phyloP scores from a whole-genome alignment of 2,113 vertebrate species.

The Urocitellus parryii region DNA sequence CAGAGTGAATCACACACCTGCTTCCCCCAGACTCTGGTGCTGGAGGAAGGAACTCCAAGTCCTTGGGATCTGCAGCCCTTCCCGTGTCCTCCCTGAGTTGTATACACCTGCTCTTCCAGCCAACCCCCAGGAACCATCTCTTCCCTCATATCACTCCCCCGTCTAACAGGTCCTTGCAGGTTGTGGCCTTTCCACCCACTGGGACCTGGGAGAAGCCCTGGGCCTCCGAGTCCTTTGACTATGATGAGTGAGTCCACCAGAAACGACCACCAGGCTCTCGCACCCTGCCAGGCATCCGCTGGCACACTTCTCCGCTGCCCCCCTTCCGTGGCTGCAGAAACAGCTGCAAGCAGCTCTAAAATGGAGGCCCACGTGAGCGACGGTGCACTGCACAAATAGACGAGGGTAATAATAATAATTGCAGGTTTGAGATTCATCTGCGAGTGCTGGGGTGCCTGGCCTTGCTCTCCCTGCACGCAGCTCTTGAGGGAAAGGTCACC shows the following conservation, averaged over 20 bases:
- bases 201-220: neutral
- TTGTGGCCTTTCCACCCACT: too few species aligned
- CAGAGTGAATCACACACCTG: neutral
- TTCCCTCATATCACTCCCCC: too few species aligned
- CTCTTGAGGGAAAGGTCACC: conserved; percentile 65
- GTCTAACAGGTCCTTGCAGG: neutral
- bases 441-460: conserved; percentile 44
- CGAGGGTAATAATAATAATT: conserved; percentile 80
- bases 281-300: fast-evolving
- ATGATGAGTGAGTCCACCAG: fast-evolving
- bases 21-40: too few species aligned
- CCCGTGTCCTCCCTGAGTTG: too few species aligned
- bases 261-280: neutral
- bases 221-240: neutral
- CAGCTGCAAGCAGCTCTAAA: conserved; percentile 79
- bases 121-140: neutral
- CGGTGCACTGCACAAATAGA: conserved; percentile 82
- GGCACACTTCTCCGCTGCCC: neutral
- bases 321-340: conserved; percentile 54
- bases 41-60: neutral
- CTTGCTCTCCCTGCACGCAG: neutral
- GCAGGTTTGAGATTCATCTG: conserved; percentile 52
- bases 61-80: neutral
- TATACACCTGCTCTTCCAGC: neutral
- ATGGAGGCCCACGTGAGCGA: conserved; percentile 60